phyloP scores from a whole-genome alignment of 2,888 invertebrate species.

The Himalopsyche kuldschensis region DNA sequence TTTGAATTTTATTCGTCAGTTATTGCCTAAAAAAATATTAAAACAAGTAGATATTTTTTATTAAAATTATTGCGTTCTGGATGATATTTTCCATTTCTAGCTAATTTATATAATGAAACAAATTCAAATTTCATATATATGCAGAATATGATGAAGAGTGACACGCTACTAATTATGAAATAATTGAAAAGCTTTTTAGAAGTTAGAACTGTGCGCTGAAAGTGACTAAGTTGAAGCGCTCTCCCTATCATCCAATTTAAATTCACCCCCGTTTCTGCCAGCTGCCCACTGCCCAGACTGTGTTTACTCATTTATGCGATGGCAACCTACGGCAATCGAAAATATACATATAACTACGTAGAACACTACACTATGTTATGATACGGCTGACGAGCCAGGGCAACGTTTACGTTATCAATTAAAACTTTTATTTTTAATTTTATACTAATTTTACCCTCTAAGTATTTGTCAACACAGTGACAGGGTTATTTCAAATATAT shows the following conservation, averaged over 20 bases:
- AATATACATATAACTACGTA: not conserved
- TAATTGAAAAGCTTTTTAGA: constrained; percentile 16
- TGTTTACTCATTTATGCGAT: constrained; percentile 31
- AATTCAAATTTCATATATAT: not conserved
- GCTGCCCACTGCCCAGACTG: constrained; percentile 15
- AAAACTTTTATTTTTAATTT: no score
- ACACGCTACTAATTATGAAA: not conserved
- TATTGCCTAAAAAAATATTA: no score
- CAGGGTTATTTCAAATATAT: no score
- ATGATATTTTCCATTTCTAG: no score
- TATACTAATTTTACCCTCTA: no score
- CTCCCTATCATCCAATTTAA: constrained; percentile 26
- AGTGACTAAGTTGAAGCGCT: constrained; percentile 8
- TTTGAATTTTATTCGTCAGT: no score
- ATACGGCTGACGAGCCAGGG: not conserved
- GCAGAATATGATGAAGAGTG: not conserved
- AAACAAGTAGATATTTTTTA: no score
- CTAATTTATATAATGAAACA: not conserved
- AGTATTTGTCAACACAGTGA: no score
- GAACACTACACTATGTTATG: not conserved
- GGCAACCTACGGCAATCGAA: not conserved
- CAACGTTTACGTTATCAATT: not conserved
- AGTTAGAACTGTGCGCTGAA: not conserved
- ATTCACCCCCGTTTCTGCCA: constrained; percentile 12
- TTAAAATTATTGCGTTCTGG: no score